A percentile compares a stretch with the other conserved stretches of the same genome.
Conservation (phyloP, 2,888 invertebrate genomes). For the Spatulosminthurus flaviceps region DNA sequence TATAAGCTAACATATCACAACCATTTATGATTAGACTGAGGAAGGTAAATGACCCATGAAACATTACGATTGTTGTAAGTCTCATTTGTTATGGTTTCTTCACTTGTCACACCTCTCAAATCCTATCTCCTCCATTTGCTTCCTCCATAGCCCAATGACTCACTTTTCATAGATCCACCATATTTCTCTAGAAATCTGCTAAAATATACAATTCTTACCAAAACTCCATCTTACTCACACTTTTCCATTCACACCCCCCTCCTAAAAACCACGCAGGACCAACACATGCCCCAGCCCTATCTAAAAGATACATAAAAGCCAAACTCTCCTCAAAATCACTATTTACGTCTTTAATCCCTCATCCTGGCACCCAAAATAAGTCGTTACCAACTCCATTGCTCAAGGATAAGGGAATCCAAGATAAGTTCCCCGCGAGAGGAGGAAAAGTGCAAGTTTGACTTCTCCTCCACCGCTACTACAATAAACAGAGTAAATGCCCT, state of each 20-base stretch:
- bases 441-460: not conserved
- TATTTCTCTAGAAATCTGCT: not conserved
- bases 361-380: too few species aligned
- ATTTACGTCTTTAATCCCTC: too few species aligned
- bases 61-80: slow-evolving; percentile 54
- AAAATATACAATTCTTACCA: not conserved
- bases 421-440: too few species aligned
- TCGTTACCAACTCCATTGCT: too few species aligned
- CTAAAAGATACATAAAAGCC: too few species aligned
- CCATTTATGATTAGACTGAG: slow-evolving; percentile 33
- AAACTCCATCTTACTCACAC: not conserved
- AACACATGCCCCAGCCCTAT: too few species aligned
- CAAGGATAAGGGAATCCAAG: too few species aligned
- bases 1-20: not conserved
- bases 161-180: not conserved
- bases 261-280: too few species aligned
- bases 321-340: too few species aligned
- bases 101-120: not conserved
- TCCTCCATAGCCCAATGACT: not conserved
- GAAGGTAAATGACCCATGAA: slow-evolving; percentile 56
- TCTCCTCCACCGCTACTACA: too few species aligned
- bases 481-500: not conserved
- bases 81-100: slow-evolving; percentile 45
- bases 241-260: too few species aligned
- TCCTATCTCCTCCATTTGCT: not conserved